Percentiles rank a stretch among this genome's conserved stretches.
Evolutionary conservation across 1,140 invertebrate genomes (phyloP).

Genomic region (Nasonia vitripennis): DNA sequence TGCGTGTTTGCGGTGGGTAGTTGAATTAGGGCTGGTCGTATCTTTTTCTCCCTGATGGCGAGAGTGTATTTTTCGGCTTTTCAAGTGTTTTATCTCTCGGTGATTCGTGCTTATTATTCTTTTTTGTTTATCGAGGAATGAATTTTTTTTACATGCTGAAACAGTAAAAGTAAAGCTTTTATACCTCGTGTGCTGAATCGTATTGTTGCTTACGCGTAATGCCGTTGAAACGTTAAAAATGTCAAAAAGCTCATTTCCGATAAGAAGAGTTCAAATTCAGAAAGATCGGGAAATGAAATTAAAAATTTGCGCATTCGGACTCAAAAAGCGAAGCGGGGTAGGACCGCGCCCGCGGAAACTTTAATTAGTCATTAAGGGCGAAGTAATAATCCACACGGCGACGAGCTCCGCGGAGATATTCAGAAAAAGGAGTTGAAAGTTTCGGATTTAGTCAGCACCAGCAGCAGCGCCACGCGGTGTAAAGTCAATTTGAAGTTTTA

Average conservation of each 20-base stretch:
- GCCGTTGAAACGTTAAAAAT: too few species aligned
- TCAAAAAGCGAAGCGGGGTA: not conserved
- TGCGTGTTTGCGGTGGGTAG: not conserved
- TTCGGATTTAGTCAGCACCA: not conserved
- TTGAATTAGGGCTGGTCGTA: slow-evolving; percentile 18
- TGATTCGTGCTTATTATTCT: too few species aligned
- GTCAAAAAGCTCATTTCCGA: not conserved
- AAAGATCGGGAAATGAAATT: not conserved
- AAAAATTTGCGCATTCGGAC: not conserved
- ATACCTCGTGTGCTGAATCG: too few species aligned
- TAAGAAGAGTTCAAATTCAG: too few species aligned
- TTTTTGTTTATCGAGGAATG: not conserved
- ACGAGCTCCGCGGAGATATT: not conserved
- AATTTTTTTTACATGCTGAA: too few species aligned
- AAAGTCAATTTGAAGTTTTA: slow-evolving; percentile 47
- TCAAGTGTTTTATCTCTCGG: not conserved
- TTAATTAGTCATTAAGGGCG: slow-evolving; percentile 45
- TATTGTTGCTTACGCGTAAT: too few species aligned
- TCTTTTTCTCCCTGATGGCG: not conserved
- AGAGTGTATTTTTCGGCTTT: not conserved
- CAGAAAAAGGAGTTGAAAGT: slow-evolving; percentile 8
- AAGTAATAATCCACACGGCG: slow-evolving; percentile 18
- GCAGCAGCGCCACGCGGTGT: not conserved
- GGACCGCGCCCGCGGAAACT: not conserved
- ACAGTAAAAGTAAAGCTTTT: too few species aligned